A percentile compares a stretch with the other conserved stretches of the same genome.
phyloP scores from a whole-genome alignment of 2,113 vertebrate genomes.

The Ammodytes dubius region DNA sequence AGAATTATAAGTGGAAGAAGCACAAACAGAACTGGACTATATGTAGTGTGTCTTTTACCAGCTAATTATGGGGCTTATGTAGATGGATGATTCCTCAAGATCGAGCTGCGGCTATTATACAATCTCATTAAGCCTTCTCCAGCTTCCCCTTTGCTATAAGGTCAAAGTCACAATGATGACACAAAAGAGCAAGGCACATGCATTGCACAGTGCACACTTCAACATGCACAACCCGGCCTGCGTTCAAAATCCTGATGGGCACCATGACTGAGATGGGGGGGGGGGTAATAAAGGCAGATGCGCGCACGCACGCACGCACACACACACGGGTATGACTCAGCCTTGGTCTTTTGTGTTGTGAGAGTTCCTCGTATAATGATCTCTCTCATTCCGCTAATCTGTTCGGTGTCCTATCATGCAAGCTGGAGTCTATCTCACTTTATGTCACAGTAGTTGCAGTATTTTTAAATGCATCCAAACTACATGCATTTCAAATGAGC shows the following conservation, averaged over 20 bases:
- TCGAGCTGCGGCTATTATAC: slow-evolving; percentile 76
- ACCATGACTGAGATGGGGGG: slow-evolving; percentile 22
- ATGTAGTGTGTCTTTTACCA: slow-evolving; percentile 59
- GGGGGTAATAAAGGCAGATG: slow-evolving; percentile 26
- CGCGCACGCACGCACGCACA: slow-evolving; percentile 42
- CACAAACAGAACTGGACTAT: slow-evolving; percentile 63
- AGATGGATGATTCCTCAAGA: slow-evolving; percentile 81
- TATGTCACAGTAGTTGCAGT: slow-evolving; percentile 37
- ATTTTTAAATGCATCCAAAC: slow-evolving; percentile 2
- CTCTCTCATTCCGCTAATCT: slow-evolving; percentile 72
- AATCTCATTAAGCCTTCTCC: slow-evolving; percentile 81
- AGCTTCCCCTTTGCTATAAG: slow-evolving; percentile 71
- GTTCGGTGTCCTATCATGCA: slow-evolving; percentile 59
- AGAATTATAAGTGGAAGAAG: slow-evolving; percentile 74
- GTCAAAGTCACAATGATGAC: slow-evolving; percentile 77
- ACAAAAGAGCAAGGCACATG: slow-evolving; percentile 38
- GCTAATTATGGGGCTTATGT: slow-evolving; percentile 80
- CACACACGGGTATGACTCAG: slow-evolving; percentile 75
- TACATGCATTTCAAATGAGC: slow-evolving; percentile 51
- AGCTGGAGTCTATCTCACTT: slow-evolving; percentile 45
- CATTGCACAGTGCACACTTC: slow-evolving; percentile 29
- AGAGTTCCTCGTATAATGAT: slow-evolving; percentile 65
- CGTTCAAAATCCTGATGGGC: slow-evolving; percentile 49
- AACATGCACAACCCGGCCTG: slow-evolving; percentile 42
- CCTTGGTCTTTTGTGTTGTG: slow-evolving; percentile 65